Conservation (phyloP, 2,797 vertebrate species). For the Knipowitschia caucasica region DNA sequence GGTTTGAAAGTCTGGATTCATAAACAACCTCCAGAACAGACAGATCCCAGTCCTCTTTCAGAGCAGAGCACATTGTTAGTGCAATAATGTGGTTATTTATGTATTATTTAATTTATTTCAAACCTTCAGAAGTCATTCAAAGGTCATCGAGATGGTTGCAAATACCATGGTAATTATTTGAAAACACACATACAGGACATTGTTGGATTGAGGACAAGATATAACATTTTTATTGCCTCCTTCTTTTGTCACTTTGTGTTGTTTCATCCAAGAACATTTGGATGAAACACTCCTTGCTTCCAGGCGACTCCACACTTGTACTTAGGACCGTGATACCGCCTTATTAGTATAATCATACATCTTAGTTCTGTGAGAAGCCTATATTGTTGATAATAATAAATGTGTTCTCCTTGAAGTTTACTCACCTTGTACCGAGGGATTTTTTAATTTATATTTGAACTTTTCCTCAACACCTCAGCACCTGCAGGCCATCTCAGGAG, state of each 20-base stretch:
- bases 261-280: not conserved
- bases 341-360: constrained; percentile 33
- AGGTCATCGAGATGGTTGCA: not conserved
- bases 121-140: not conserved
- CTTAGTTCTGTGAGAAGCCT: constrained; percentile 27
- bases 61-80: too few species aligned
- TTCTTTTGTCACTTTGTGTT: constrained; percentile 12
- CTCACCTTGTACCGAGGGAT: constrained; percentile 32
- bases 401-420: constrained; percentile 25
- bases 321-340: constrained; percentile 16
- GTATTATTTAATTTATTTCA: constrained; percentile 2
- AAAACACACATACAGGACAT: not conserved
- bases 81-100: not conserved
- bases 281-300: constrained; percentile 22
- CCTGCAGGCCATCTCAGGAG: constrained; percentile 29
- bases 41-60: too few species aligned
- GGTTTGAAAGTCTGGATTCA: too few species aligned
- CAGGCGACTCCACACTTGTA: constrained; percentile 12
- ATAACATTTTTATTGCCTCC: constrained; percentile 13
- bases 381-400: constrained; percentile 33
- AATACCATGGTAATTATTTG: not conserved
- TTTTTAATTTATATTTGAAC: constrained; percentile 28
- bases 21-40: too few species aligned
- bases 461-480: constrained; percentile 47
- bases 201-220: constrained; percentile 4